Conservation (phyloP, 2,888 invertebrate species). For the Microctonus aethiopoides region DNA sequence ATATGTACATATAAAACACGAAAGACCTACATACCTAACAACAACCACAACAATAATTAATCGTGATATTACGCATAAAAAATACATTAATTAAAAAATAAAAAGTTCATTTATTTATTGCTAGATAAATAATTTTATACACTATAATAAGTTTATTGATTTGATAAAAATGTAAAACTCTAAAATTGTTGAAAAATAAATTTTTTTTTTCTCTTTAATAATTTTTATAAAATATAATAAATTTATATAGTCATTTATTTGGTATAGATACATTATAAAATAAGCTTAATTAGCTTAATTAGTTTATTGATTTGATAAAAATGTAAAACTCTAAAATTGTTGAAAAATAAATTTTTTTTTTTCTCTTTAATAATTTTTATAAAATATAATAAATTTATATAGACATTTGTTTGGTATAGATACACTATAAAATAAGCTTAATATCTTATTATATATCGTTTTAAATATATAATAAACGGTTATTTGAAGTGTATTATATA, state of each 20-base stretch:
- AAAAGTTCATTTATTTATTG: background rate
- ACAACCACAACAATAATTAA: constrained; percentile 21
- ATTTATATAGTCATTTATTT: no score
- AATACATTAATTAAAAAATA: background rate
- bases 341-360: no score
- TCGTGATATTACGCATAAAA: background rate
- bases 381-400: no score
- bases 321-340: no score
- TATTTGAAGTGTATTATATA: constrained; percentile 12
- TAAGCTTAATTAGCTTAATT: no score
- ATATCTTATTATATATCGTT: background rate
- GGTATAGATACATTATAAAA: background rate
- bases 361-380: no score
- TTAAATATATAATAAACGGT: background rate
- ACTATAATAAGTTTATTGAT: no score
- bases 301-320: no score
- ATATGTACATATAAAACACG: constrained; percentile 6
- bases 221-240: no score
- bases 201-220: no score
- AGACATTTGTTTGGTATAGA: background rate
- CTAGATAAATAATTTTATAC: background rate
- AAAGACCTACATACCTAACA: constrained; percentile 33
- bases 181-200: no score
- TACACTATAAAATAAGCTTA: background rate
- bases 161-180: no score